phyloP scores from a whole-genome alignment of 2,797 vertebrate genomes.

The Crypturellus tataupa region DNA sequence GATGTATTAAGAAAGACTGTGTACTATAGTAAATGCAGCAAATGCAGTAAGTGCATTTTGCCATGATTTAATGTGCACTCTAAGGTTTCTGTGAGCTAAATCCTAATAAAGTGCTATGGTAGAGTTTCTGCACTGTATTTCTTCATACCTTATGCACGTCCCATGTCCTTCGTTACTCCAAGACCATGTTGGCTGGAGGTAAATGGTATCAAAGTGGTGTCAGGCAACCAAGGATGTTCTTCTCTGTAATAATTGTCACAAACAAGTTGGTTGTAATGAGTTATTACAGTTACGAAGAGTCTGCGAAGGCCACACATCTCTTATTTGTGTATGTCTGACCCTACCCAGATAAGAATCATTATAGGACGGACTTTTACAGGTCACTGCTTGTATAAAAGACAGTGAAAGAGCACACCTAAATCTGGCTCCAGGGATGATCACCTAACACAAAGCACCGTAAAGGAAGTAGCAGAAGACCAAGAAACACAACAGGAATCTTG shows the following conservation, averaged over 20 bases:
- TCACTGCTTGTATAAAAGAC: not conserved
- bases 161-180: not conserved
- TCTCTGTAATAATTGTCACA: not conserved
- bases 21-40: not conserved
- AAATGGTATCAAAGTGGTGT: not conserved
- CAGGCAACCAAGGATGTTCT: not conserved
- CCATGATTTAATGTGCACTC: not conserved
- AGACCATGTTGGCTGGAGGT: not conserved
- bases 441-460: not conserved
- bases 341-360: rapidly evolving
- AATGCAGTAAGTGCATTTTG: not conserved
- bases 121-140: not conserved
- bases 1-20: not conserved
- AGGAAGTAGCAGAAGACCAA: constrained; percentile 8
- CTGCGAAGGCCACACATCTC: not conserved
- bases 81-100: not conserved
- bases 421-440: not conserved
- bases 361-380: not conserved
- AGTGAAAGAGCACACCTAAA: not conserved
- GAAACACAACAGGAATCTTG: not conserved
- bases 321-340: not conserved
- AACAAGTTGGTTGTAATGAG: not conserved
- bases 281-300: not conserved
- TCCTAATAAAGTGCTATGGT: not conserved
- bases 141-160: not conserved